These are phyloP conservation scores for Teinopalpus imperialis DNA, from an alignment of 2,888 invertebrate genomes.

Conservation along the genomic window DNA sequence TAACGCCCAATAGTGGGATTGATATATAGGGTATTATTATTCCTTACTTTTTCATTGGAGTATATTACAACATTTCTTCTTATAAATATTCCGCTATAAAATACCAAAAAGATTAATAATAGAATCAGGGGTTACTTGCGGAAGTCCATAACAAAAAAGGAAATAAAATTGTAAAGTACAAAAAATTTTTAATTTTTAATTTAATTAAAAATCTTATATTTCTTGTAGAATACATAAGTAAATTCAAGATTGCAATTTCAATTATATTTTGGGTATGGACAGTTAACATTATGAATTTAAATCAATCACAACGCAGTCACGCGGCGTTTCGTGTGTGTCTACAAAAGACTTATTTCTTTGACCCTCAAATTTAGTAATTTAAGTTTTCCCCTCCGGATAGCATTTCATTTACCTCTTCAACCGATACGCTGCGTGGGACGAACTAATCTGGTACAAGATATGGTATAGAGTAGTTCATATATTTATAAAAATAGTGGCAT, in stretches of 20 bases:
- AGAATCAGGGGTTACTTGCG: too few relatives aligned
- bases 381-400: constrained; percentile 82
- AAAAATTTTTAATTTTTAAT: too few relatives aligned
- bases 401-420: constrained; percentile 83
- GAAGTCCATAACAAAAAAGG: too few relatives aligned
- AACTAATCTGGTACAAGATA: constrained; percentile 72
- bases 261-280: too few relatives aligned
- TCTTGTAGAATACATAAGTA: neutral
- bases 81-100: too few relatives aligned
- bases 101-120: too few relatives aligned
- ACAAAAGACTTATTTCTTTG: constrained; percentile 78
- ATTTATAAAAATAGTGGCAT: neutral
- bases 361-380: constrained; percentile 82
- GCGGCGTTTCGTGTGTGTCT: constrained; percentile 63
- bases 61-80: too few relatives aligned
- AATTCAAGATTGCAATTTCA: too few relatives aligned
- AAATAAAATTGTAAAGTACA: too few relatives aligned
- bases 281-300: constrained; percentile 39
- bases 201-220: neutral
- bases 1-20: too few relatives aligned
- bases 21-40: too few relatives aligned
- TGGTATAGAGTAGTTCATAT: constrained; percentile 45
- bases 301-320: constrained; percentile 55
- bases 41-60: too few relatives aligned
- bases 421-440: constrained; percentile 81